Conservation (phyloP, 2,797 vertebrate genomes). For the Anolis apletophallus region DNA sequence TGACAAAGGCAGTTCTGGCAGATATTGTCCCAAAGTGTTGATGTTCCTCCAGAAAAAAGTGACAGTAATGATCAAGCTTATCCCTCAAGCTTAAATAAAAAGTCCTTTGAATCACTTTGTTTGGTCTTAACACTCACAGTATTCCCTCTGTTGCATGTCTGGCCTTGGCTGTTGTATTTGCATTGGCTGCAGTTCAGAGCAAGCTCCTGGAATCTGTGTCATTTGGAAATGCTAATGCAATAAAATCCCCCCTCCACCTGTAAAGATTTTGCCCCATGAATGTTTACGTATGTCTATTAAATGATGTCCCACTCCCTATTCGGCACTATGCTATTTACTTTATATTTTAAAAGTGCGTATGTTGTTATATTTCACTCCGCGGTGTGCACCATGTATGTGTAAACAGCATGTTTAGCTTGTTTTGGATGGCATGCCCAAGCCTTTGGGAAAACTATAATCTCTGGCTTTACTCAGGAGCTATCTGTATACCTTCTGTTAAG, state of each 20-base stretch:
- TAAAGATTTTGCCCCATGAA: neutral
- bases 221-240: constrained; percentile 7
- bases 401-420: neutral
- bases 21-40: neutral
- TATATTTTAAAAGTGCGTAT: neutral
- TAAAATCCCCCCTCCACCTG: neutral
- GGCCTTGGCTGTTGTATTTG: no score
- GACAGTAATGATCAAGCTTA: neutral
- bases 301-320: neutral
- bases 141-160: neutral
- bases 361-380: no score
- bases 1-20: neutral
- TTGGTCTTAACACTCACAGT: constrained; percentile 1
- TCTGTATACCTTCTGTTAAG: no score
- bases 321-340: neutral
- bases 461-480: no score
- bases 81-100: neutral
- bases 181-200: neutral
- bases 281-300: neutral
- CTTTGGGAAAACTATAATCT: no score
- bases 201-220: neutral
- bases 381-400: neutral
- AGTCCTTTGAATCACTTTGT: neutral
- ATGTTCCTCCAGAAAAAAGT: neutral
- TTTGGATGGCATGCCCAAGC: neutral